Percentiles rank a stretch among this genome's conserved stretches.
Evolutionary conservation across 2,888 invertebrate species (phyloP).

Genomic region (Onchidella celtica): DNA sequence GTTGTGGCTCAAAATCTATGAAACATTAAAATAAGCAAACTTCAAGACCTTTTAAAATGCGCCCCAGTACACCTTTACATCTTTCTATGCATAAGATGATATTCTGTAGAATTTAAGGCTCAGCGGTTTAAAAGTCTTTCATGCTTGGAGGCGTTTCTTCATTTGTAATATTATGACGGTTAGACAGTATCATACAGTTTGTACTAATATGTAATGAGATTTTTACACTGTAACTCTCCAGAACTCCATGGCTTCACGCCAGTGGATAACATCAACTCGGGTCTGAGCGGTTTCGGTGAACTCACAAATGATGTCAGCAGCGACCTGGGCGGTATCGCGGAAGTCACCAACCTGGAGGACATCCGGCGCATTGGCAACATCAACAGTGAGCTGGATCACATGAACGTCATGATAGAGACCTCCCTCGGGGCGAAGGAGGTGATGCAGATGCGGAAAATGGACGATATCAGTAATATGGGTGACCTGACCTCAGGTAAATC

Average conservation of each 20-base stretch:
- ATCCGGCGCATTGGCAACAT: slow-evolving; percentile 1
- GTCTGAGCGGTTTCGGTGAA: not conserved
- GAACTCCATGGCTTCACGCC: slow-evolving; percentile 18
- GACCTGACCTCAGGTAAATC: not conserved
- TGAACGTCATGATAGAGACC: slow-evolving; percentile 20
- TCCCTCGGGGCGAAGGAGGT: not conserved
- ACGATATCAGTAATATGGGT: not conserved
- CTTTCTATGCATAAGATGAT: no score
- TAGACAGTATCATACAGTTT: no score
- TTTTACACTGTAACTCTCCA: no score
- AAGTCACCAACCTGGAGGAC: slow-evolving; percentile 7
- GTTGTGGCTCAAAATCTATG: no score
- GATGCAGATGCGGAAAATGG: not conserved
- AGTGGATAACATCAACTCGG: not conserved
- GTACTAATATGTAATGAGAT: no score
- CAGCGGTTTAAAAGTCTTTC: no score
- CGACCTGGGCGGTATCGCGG: slow-evolving; percentile 9
- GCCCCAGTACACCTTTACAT: no score
- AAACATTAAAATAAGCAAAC: no score
- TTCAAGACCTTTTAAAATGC: no score
- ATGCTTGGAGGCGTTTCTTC: no score
- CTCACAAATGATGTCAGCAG: not conserved
- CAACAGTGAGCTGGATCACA: slow-evolving; percentile 6
- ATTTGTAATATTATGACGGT: no score
- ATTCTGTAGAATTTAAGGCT: no score